These are phyloP conservation scores for Caenorhabditis angaria DNA, from an alignment of 2,888 invertebrate species.

Conservation along the genomic window DNA sequence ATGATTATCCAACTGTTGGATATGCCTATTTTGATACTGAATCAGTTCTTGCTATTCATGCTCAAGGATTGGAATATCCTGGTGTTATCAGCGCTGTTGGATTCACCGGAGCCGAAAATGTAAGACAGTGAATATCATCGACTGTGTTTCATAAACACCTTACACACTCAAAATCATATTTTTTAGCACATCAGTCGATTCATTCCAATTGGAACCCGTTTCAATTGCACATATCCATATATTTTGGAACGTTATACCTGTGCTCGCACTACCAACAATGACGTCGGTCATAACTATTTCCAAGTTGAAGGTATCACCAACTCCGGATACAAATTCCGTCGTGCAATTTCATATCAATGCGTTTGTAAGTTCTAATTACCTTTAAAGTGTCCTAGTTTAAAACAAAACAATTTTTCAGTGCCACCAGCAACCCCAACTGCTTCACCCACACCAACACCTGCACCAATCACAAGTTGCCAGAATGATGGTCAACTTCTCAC, in stretches of 20 bases:
- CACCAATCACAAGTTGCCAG: conserved; percentile 41
- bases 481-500: conserved; percentile 50
- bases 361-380: conserved; percentile 32
- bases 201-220: conserved; percentile 45
- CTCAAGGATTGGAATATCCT: conserved; percentile 35
- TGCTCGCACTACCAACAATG: conserved; percentile 29
- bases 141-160: neutral
- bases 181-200: conserved; percentile 43
- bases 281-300: conserved; percentile 38
- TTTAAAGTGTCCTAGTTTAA: neutral
- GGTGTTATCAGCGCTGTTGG: conserved; percentile 44
- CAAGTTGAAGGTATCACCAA: conserved; percentile 53
- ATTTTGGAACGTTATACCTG: conserved; percentile 51
- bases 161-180: neutral
- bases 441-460: conserved; percentile 26
- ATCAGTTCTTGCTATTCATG: conserved; percentile 36
- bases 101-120: conserved; percentile 46
- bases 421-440: conserved; percentile 34
- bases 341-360: conserved; percentile 49
- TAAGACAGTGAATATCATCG: too few relatives aligned
- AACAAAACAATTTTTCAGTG: conserved; percentile 17
- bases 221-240: conserved; percentile 56
- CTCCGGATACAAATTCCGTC: conserved; percentile 55
- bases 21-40: conserved; percentile 39
- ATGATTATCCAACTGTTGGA: conserved; percentile 44